Evolutionary conservation across 2,888 invertebrate genomes (phyloP).

Genomic region (Catotricha subobsoleta): DNA sequence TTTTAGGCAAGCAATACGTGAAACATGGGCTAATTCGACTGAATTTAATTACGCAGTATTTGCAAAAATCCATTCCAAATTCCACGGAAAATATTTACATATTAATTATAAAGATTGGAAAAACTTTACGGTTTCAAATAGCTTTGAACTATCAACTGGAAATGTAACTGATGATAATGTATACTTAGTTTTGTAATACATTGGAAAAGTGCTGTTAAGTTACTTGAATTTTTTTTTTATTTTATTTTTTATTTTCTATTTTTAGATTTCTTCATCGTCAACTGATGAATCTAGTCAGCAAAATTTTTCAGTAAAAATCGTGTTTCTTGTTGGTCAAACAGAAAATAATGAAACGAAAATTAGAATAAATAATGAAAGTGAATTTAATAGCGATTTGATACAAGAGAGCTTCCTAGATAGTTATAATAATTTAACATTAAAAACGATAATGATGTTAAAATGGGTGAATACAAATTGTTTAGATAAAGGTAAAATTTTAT

Average conservation of each 20-base stretch:
- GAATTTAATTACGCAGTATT: slow-evolving; percentile 27
- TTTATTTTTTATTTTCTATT: not conserved
- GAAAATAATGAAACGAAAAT: slow-evolving; percentile 37
- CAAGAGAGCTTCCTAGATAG: slow-evolving; percentile 70
- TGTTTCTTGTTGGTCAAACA: slow-evolving; percentile 23
- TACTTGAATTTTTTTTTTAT: not conserved
- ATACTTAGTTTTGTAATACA: not conserved
- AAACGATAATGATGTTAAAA: slow-evolving; percentile 69
- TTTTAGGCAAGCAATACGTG: slow-evolving; percentile 24
- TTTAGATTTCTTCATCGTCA: not conserved
- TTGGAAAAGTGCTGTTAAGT: not conserved
- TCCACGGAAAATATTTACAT: slow-evolving; percentile 21
- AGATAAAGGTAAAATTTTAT: slow-evolving; percentile 22
- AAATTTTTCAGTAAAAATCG: slow-evolving; percentile 17
- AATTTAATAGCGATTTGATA: slow-evolving; percentile 54
- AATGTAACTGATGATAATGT: slow-evolving; percentile 10
- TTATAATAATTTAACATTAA: slow-evolving; percentile 72
- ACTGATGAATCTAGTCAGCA: slow-evolving; percentile 10
- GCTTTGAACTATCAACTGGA: no score
- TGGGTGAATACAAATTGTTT: slow-evolving; percentile 53
- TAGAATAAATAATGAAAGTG: slow-evolving; percentile 45
- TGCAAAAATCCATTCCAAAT: slow-evolving; percentile 20
- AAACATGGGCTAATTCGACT: slow-evolving; percentile 28
- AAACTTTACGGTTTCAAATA: no score
- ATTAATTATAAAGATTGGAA: slow-evolving; percentile 20